Evolutionary conservation across 1,140 invertebrate genomes (phyloP), one percentile per base, ranked within the genome.

Genomic region (Trichoplusia ni): DNA sequence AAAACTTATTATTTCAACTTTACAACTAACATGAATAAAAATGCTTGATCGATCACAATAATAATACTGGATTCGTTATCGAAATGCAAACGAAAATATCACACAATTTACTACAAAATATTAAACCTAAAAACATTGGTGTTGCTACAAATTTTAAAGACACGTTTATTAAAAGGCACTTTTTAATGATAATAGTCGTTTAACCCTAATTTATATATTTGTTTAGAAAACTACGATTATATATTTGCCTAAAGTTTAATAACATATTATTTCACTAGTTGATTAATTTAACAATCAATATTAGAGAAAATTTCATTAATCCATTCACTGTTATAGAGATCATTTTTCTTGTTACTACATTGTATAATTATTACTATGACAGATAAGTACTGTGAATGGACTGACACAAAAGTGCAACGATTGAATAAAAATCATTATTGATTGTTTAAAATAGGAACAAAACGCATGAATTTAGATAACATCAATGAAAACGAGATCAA

Each of bases 1-100:
- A n/a, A n/a, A n/a, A n/a, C n/a, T n/a, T n/a, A n/a, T n/a, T n/a
- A n/a, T n/a, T n/a, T n/a, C n/a, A n/a, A n/a, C n/a, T n/a, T n/a
- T n/a, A n/a, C n/a, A n/a, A n/a, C n/a, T n/a, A n/a, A n/a, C n/a
- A n/a, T n/a, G n/a, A n/a, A n/a, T n/a, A n/a, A 63, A 62, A 59
- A 62, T 46, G 69, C 70, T 73, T 66, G 59, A 69, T 71, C 70
- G 78, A 84, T 84, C 81, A 86, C 82, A 84, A 77, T 70, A 71
- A 68, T 84, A 86, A 84, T 84, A 86, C 84, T 86, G 82, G 78
- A 80, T 72, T 79, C 62, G 73, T 84, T 65, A 69, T 56, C 54
- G 66, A 75, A 78, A 77, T 71, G 72, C 73, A 67, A 56, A 62
- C 23, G 7, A 73, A 68, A 70, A 75, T 75, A 75, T 75, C 75